Evolutionary conservation across 2,797 vertebrate genomes (phyloP).

Genomic region (Carcharodon carcharias): DNA sequence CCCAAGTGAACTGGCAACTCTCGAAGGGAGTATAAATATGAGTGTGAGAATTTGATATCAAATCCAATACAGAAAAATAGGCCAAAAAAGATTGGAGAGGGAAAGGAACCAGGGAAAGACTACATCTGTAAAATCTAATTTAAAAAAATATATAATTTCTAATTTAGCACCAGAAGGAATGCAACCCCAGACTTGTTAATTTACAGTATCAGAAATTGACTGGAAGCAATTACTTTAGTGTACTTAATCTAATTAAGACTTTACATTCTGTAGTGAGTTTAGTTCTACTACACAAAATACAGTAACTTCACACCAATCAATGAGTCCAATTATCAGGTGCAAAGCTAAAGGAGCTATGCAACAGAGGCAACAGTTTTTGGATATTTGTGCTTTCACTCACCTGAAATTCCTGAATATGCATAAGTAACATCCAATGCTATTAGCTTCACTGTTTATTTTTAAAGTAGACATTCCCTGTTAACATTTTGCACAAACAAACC

Average conservation of each 20-base stretch:
- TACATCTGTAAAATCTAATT: too few species aligned
- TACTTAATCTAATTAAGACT: background rate
- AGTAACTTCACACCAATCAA: background rate
- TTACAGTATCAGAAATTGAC: background rate
- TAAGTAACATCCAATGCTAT: background rate
- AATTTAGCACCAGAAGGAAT: background rate
- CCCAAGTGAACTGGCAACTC: background rate
- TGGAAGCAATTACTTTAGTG: background rate
- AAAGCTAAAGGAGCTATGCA: background rate
- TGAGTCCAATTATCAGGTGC: background rate
- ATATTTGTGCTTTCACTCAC: background rate
- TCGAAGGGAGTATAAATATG: background rate
- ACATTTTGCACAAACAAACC: background rate
- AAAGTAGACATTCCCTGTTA: background rate
- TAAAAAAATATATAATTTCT: too few species aligned
- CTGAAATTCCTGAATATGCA: background rate
- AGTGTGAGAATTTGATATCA: background rate
- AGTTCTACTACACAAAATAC: background rate
- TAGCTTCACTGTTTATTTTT: background rate
- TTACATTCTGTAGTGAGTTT: background rate
- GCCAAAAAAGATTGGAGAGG: too few species aligned
- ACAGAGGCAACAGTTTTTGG: background rate
- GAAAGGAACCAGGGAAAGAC: background rate
- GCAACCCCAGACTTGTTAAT: background rate
- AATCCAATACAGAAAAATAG: background rate